Percentiles rank a stretch among this genome's conserved stretches.
Conservation (phyloP, 1,140 invertebrate species). For the Orchestia grillus region DNA sequence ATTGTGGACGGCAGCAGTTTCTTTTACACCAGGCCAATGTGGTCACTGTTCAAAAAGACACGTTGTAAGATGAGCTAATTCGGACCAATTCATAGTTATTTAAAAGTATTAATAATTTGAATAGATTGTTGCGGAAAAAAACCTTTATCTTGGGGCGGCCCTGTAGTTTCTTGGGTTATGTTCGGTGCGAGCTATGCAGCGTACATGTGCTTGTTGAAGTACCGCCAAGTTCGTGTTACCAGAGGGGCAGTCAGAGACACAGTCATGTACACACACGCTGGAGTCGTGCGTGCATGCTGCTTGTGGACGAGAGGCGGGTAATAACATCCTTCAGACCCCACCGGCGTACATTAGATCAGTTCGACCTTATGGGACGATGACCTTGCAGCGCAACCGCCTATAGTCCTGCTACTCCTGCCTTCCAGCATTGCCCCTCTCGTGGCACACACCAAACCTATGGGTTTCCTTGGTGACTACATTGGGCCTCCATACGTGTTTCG, state of each 20-base stretch:
- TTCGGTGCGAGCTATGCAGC: too few species aligned
- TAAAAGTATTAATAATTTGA: too few species aligned
- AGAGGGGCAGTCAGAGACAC: background rate
- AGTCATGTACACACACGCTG: background rate
- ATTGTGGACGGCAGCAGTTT: background rate
- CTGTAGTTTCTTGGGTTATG: too few species aligned
- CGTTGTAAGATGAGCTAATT: too few species aligned
- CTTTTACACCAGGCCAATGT: background rate
- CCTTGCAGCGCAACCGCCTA: background rate
- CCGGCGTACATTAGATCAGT: background rate
- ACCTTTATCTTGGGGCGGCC: too few species aligned
- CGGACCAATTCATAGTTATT: too few species aligned
- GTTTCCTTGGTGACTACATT: too few species aligned
- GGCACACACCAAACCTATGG: too few species aligned
- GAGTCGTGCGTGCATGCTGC: background rate
- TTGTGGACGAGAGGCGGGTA: background rate
- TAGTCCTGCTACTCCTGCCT: background rate
- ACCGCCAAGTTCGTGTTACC: background rate
- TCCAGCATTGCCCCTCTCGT: background rate
- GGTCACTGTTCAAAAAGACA: background rate
- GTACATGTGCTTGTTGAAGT: background rate
- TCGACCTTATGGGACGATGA: background rate
- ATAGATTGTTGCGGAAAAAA: too few species aligned
- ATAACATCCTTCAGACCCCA: background rate
- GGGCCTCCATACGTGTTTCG: too few species aligned